Percentiles rank a stretch among this genome's conserved stretches.
phyloP scores from a whole-genome alignment of 2,888 invertebrate species.

The Tetropium fuscum region DNA sequence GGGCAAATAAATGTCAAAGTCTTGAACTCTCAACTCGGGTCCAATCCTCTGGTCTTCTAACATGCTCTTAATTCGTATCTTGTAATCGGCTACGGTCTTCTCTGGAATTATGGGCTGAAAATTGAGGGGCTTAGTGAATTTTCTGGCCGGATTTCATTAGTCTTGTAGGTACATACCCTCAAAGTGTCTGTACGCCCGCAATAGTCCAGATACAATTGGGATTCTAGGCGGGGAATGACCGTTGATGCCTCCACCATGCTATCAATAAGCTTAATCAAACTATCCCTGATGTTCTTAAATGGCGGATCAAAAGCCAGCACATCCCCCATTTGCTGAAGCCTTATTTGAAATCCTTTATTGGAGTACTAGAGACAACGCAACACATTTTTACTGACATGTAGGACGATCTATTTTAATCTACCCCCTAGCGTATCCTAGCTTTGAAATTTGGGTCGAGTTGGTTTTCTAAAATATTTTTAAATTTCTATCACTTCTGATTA shows the following conservation, averaged over 20 bases:
- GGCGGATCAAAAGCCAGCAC: conserved; percentile 79
- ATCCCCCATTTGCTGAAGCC: conserved; percentile 71
- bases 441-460: too few relatives aligned
- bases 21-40: conserved; percentile 78
- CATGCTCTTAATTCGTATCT: conserved; percentile 72
- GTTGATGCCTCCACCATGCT: conserved; percentile 80
- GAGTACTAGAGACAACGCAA: conserved; percentile 67
- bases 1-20: conserved; percentile 84
- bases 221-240: conserved; percentile 83
- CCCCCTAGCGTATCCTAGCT: too few relatives aligned
- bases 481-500: too few relatives aligned
- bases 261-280: conserved; percentile 78
- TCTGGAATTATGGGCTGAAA: conserved; percentile 81
- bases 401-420: too few relatives aligned
- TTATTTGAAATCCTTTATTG: conserved; percentile 78
- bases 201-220: conserved; percentile 79
- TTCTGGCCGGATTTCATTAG: neutral
- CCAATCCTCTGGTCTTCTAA: conserved; percentile 80
- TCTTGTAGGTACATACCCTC: conserved; percentile 49
- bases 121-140: conserved; percentile 7
- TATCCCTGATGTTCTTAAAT: conserved; percentile 80
- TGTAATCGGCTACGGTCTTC: conserved; percentile 75
- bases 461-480: too few relatives aligned
- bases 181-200: conserved; percentile 52
- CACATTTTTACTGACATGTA: too few relatives aligned